phyloP scores from a whole-genome alignment of 2,888 invertebrate species.

The Mechanitis messenoides region DNA sequence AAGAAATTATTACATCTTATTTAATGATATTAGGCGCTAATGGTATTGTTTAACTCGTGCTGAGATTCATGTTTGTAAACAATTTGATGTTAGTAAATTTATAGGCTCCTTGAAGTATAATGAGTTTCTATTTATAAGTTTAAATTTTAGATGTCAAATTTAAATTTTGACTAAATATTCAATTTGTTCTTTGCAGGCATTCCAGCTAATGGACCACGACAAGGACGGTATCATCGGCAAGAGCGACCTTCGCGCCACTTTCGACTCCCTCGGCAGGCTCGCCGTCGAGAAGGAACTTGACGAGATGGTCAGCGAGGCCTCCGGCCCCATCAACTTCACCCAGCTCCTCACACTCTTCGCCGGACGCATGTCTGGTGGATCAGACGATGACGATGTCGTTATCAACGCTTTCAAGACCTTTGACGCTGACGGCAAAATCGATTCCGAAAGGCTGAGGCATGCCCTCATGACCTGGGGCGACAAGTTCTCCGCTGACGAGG shows the following conservation, averaged over 20 bases:
- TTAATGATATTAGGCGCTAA: too few species aligned
- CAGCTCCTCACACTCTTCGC: slow-evolving; percentile 95
- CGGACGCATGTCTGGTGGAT: slow-evolving; percentile 92
- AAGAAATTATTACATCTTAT: not conserved
- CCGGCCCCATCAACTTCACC: slow-evolving; percentile 96
- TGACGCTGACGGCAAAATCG: slow-evolving; percentile 91
- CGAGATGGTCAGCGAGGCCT: slow-evolving; percentile 90
- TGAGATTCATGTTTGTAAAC: slow-evolving; percentile 49
- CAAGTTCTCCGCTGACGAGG: slow-evolving; percentile 91
- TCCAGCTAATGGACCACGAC: slow-evolving; percentile 97
- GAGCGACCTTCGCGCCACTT: slow-evolving; percentile 92
- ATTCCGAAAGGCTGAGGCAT: slow-evolving; percentile 92
- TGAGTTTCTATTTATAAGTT: too few species aligned
- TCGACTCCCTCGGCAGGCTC: slow-evolving; percentile 93
- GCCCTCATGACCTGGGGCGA: slow-evolving; percentile 96
- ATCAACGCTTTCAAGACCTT: slow-evolving; percentile 94
- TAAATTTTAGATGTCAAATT: not conserved
- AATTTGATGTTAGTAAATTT: slow-evolving; percentile 17
- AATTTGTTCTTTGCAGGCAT: slow-evolving; percentile 78
- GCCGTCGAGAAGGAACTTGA: slow-evolving; percentile 94
- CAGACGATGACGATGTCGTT: slow-evolving; percentile 95
- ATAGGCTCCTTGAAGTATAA: too few species aligned
- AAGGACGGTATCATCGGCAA: slow-evolving; percentile 94
- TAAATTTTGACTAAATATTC: slow-evolving; percentile 5
- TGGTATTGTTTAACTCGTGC: slow-evolving; percentile 46